Evolutionary conservation across 2,113 vertebrate genomes (phyloP).

Genomic region (Elachura formosa): DNA sequence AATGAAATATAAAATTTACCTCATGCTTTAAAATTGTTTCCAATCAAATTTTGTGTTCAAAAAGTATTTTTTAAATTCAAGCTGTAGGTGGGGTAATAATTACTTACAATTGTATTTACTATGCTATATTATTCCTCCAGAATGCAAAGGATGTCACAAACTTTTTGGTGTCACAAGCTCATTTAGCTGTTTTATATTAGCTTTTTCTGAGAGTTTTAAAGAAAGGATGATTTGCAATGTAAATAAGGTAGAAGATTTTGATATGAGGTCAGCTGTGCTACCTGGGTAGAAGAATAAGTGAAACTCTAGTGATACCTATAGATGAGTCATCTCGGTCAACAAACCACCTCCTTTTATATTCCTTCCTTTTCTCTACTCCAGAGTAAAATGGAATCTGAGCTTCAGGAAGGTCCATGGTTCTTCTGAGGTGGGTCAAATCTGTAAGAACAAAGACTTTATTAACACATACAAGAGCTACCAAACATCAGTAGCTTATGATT

Average conservation of each 20-base stretch:
- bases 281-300: neutral
- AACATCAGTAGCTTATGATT: neutral
- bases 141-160: neutral
- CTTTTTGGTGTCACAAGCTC: neutral
- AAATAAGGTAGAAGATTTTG: neutral
- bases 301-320: neutral
- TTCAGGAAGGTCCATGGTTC: neutral
- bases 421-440: neutral
- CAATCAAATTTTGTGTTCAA: neutral
- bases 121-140: neutral
- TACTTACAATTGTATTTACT: neutral
- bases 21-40: conserved; percentile 1
- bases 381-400: neutral
- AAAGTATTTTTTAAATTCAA: neutral
- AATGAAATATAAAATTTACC: neutral
- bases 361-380: neutral
- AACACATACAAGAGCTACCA: neutral
- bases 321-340: neutral
- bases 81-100: neutral
- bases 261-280: neutral
- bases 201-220: neutral
- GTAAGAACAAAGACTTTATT: neutral
- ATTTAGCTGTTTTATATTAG: neutral
- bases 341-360: neutral
- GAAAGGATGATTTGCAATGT: neutral